Base-by-base conservation (phyloP, 2,113 vertebrate species). In the Istiophorus platypterus region DNA sequence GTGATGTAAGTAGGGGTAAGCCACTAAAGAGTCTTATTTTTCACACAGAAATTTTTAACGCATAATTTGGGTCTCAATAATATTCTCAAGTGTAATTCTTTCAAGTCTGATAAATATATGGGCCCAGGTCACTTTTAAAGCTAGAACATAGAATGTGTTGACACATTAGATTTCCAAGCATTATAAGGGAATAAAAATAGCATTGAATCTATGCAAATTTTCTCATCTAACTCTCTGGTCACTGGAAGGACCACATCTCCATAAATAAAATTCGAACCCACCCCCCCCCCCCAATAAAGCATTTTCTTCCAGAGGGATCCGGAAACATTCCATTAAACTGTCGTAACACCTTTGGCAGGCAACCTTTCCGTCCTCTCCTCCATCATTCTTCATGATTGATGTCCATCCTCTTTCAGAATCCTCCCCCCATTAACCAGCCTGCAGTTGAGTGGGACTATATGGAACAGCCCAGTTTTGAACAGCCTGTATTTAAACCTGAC, bases 401-500 rank as follows among this genome's bases (percentile, higher is more conserved):
- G 79, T 64, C 78, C 12, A 15, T 66, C 72, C 85, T 76, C 54
- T 85, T 91, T 77, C 41, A 81, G 59, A 80, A 70, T 18, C 62
- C 27, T 20, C 69, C 81, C 66, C 59, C 68, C 37, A 79, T 91
- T 84, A 89, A 34, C 42, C 42, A 63, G 37, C 57, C 68, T 2
- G 18, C 52, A 77, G 49, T 86, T 82, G 83, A 82, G 58, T 69
- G 81, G 24, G 42, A 79, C 64, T 49, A 34, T 62, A 67, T 52
- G 80, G 56, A 87, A 58, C 29, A 74, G 70, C 63, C 59, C 67
- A 13, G 45, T 59, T 45, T 73, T 64, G 61, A 78, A 64, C 34
- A 89, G 49, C 34, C 79, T 87, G 87, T 75, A 69, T 85, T 92
- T 90, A 90, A 88, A 92, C 61, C 73, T 81, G 72, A 87, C 73